Base-by-base conservation (phyloP, 2,113 vertebrate genomes). In the Sinocyclocheilus grahami region DNA sequence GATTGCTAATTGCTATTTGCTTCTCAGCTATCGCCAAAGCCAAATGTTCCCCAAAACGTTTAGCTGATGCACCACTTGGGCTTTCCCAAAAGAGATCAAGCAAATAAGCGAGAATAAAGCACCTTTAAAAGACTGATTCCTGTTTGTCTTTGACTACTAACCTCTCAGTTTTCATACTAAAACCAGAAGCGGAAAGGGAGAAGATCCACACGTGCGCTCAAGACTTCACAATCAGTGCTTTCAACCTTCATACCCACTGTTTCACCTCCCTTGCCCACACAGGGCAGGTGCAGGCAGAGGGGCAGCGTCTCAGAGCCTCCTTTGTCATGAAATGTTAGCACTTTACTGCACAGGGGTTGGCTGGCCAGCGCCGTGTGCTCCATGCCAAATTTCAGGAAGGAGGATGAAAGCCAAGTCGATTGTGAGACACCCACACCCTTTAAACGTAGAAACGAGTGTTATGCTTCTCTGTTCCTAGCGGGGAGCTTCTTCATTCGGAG, bases 1-100 rank as follows among this genome's bases (percentile, higher is more conserved):
- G 87, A 92, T 92, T 91, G 91, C 86, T 93, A 94, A 94, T 93
- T 94, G 90, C 90, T 88, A 86, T 93, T 91, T 92, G 92, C 92
- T 91, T 91, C 87, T 37, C 87, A 86, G 81, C 82, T 77, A 82
- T 85, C 65, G 62, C 42, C 55, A 62, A 75, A 86, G 74, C 86
- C 78, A 81, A 51, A 87, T 78, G 71, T 62, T 78, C 62, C 86
- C 85, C 30, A 82, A 86, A 81, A 39, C 67, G 13, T 93, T 89
- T 85, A 86, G 79, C 77, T 86, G 63, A 83, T 62, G 60, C 60
- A 53, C 22, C 74, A 76, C 71, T 81, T 76, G 58, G 58, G 65
- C 58, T 55, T 27, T 37, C 12, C 27, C 72, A 72, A 75, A 74
- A 84, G 51, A 84, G 33, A 80, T 46, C n/a, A 84, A 65, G 60